Evolutionary conservation across 2,113 vertebrate genomes (phyloP), one percentile per base, ranked within the genome.

Genomic region (Tetrax tetrax): DNA sequence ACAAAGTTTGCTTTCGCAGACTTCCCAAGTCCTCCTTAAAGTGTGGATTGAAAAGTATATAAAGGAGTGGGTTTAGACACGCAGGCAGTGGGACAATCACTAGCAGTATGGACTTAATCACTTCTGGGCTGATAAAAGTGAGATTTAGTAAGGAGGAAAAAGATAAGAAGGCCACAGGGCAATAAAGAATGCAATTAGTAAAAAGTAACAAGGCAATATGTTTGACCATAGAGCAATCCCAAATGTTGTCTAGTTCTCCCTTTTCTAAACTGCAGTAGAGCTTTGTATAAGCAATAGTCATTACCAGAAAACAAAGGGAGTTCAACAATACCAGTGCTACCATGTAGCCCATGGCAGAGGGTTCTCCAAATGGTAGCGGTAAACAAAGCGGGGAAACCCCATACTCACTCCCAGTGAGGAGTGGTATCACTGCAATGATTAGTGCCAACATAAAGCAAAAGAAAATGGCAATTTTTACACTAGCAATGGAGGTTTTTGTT

Each of bases 41-140:
- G 59, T 98, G 98, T 22, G 99, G 99, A 95, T 98, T 99, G 95
- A 99, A 99, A 79, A 99, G 98, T 69, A 99, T 98, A 97, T 99
- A 99, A n/a, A 99, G 98, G 50, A 99, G 98, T 8, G 99, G 99
- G 87, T 99, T 99, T 95, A 99, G 96, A 81, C 99, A 99, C 8
- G 99, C 98, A 6, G 99, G 99, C 60, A 99, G 97, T 2, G 99
- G 99, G 25, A 98, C 98, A 68, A 99, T 98, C 28, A 99, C 98
- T 50, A 99, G 97, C 50, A 99, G 98, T 76, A 99, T 98, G 31
- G 98, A 98, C 93, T 98, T 99, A 57, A 98, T 98, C 8, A 98
- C 98, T 72, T 99, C 99, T 2, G 99, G 98, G 60, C 98, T 99
- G 72, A 99, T 97, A 59, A 98, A 98, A 3, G 98, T 97, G 75